A percentile compares a stretch with the other conserved stretches of the same genome.
Evolutionary conservation across 2,797 vertebrate species (phyloP).

Genomic region (Silurus lanzhouensis): DNA sequence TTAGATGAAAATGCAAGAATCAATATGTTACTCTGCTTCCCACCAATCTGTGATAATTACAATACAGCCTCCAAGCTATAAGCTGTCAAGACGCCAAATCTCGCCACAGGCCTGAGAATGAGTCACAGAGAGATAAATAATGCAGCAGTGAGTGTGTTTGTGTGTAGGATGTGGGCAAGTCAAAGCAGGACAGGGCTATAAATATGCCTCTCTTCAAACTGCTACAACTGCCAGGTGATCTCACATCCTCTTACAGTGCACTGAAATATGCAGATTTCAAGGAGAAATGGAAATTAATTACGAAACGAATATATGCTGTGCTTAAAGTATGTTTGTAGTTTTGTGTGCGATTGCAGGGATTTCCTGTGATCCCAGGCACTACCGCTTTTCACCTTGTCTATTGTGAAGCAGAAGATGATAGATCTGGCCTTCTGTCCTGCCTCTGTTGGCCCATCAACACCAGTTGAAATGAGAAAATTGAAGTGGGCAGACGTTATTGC

Average conservation of each 20-base stretch:
- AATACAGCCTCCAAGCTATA: conserved; percentile 68
- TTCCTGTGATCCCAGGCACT: conserved; percentile 66
- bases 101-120: conserved; percentile 72
- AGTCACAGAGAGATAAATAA: conserved; percentile 81
- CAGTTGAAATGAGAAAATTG: conserved; percentile 77
- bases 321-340: background rate
- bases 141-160: conserved; percentile 63
- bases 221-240: conserved; percentile 58
- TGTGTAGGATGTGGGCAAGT: conserved; percentile 56
- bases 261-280: conserved; percentile 67
- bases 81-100: conserved; percentile 67
- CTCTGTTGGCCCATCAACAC: conserved; percentile 78
- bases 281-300: conserved; percentile 66
- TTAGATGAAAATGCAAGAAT: conserved; percentile 58
- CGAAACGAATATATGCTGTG: conserved; percentile 64
- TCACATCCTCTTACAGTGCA: conserved; percentile 55
- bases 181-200: conserved; percentile 62
- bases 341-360: conserved; percentile 49
- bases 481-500: conserved; percentile 75
- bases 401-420: conserved; percentile 71
- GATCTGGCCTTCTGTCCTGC: conserved; percentile 77
- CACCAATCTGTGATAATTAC: conserved; percentile 75
- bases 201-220: conserved; percentile 64
- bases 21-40: conserved; percentile 68
- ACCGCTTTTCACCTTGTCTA: conserved; percentile 71